A percentile compares a stretch with the other conserved stretches of the same genome.
phyloP scores from a whole-genome alignment of 2,888 invertebrate genomes.

The Heliconius cydno region DNA sequence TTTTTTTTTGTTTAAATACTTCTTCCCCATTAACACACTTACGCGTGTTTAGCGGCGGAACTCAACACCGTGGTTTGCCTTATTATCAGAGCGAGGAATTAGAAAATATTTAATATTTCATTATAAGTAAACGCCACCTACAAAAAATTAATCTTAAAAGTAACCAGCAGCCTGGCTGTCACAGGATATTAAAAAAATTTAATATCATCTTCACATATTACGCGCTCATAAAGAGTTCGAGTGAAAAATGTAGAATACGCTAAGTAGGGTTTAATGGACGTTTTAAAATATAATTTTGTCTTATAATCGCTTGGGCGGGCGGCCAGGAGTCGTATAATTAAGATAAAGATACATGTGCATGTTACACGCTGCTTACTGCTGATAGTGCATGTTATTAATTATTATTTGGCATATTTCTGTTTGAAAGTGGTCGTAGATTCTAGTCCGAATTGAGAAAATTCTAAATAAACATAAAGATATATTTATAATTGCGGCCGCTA shows the following conservation, averaged over 20 bases:
- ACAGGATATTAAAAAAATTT: constrained; percentile 39
- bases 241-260: constrained; percentile 42
- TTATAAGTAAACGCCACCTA: neutral
- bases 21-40: no score
- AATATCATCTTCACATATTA: constrained; percentile 29
- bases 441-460: no score
- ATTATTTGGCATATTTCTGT: neutral
- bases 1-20: no score
- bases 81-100: no score
- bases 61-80: no score
- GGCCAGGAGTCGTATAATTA: constrained; percentile 7
- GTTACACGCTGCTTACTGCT: no score
- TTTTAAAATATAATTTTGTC: constrained; percentile 34
- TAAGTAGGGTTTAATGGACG: constrained; percentile 39
- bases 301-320: constrained; percentile 35
- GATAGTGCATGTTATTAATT: neutral
- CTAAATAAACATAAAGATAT: no score
- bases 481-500: no score
- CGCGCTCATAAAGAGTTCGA: constrained; percentile 25
- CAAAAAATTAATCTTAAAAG: constrained; percentile 16
- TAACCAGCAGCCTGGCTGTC: constrained; percentile 17
- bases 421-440: neutral
- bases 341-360: neutral
- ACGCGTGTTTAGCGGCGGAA: no score
- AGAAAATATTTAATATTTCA: no score